Evolutionary conservation across 2,797 vertebrate species (phyloP).

Genomic region (Danionella dracula): DNA sequence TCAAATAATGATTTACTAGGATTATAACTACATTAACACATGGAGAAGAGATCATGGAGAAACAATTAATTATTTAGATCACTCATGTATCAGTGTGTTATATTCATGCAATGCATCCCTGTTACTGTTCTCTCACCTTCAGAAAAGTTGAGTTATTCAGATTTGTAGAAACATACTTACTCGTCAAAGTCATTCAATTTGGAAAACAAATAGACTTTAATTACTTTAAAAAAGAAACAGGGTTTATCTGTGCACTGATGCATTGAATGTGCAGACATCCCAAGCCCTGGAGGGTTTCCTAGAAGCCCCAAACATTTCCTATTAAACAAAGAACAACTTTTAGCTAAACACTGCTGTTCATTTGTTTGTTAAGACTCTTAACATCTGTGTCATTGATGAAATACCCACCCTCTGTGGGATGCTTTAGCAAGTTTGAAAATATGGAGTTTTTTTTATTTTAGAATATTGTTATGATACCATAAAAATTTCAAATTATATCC

Average conservation of each 20-base stretch:
- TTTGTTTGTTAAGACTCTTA: not conserved
- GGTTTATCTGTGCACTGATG: conserved; percentile 48
- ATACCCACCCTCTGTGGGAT: too few species aligned
- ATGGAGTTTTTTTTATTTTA: conserved; percentile 19
- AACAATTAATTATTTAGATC: too few species aligned
- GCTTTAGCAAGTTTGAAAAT: too few species aligned
- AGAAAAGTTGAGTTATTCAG: too few species aligned
- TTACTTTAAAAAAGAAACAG: conserved; percentile 26
- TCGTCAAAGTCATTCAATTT: conserved; percentile 57
- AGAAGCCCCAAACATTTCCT: not conserved
- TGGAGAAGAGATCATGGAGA: too few species aligned
- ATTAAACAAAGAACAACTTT: not conserved
- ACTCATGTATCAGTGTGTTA: too few species aligned
- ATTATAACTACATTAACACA: too few species aligned
- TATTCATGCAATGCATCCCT: too few species aligned
- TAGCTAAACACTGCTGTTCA: not conserved
- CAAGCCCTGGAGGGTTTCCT: conserved; percentile 9
- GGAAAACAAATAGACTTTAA: conserved; percentile 44
- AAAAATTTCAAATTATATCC: conserved; percentile 1
- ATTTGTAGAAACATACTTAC: too few species aligned
- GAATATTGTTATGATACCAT: not conserved
- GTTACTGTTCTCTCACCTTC: too few species aligned
- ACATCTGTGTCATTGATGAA: conserved; percentile 43
- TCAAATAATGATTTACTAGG: too few species aligned
- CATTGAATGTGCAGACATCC: not conserved